Base-by-base conservation (phyloP, 1,140 invertebrate species). In the Medauroidea extradentata region DNA sequence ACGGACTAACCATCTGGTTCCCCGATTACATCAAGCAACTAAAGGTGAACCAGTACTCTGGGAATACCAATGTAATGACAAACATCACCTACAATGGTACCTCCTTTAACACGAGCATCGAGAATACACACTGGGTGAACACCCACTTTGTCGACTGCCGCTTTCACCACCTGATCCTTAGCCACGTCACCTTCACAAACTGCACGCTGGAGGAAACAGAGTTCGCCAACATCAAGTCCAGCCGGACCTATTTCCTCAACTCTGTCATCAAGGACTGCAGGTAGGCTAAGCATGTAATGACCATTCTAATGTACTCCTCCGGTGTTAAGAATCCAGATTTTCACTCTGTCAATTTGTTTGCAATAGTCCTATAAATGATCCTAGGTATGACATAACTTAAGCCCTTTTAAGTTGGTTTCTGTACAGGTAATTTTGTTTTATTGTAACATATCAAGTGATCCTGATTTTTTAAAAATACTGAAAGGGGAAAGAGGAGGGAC, bases 1-100 rank as follows among this genome's bases (percentile, higher is more conserved):
- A 81, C 63, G 80, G 80, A 0, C 64, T 82, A 46, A 78, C 74
- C 55, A 73, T 81, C 59, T 82, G 81, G 81, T 81, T 82, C 59
- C 80, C 81, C 8, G 78, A 80, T 59, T 70, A 81, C 58, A 76
- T 81, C 53, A 72, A 75, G 60, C 68, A 75, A 34, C 69, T 81
- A 14, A 59, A 19, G 9, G 42, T 41, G 5, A 3, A 38, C 16
- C 24, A 43, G 14, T 54, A 54, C 11, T 7, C 25, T 3, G 21
- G 24, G 0, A 16, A 19, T 1, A 67, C 73, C 52, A 68, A 66
- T 18, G 61, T 53, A 0, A 68, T 72, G 53, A 46, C 59, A 1
- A 65, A 65, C 14, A 63, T 65, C 8, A 60, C 57, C 19, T 66
- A 65, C 2, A 64, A 65, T 3, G 75, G 73, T 39, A 14, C 43